A percentile compares a stretch with the other conserved stretches of the same genome.
phyloP scores from a whole-genome alignment of 1,140 invertebrate species.

The Drosophila orena region DNA sequence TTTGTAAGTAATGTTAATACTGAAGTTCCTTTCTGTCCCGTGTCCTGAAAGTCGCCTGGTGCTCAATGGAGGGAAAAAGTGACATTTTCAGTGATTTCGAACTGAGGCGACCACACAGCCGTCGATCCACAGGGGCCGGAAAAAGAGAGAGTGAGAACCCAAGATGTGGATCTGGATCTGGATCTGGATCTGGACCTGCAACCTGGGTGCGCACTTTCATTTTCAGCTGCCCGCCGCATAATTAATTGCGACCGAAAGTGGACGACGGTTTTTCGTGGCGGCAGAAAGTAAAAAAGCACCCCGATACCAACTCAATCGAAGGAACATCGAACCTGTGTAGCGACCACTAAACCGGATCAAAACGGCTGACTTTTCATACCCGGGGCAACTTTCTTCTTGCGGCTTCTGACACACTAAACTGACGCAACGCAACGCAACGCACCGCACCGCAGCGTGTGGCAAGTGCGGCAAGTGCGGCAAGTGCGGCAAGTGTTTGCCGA shows the following conservation, averaged over 20 bases:
- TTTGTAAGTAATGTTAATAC: too few relatives aligned
- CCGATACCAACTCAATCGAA: conserved; percentile 55
- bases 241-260: conserved; percentile 83
- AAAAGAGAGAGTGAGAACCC: conserved; percentile 46
- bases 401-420: conserved; percentile 81
- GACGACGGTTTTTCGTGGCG: conserved; percentile 71
- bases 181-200: conserved; percentile 31
- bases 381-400: conserved; percentile 75
- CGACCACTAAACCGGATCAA: conserved; percentile 71
- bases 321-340: conserved; percentile 76
- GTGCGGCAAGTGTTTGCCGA: too few relatives aligned
- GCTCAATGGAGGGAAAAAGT: conserved; percentile 32
- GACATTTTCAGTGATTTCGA: background rate
- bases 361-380: conserved; percentile 23
- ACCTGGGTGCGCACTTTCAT: conserved; percentile 70
- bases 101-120: conserved; percentile 21
- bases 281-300: conserved; percentile 75
- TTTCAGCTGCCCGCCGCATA: conserved; percentile 75
- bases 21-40: background rate
- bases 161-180: conserved; percentile 11
- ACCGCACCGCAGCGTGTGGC: conserved; percentile 55
- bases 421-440: conserved; percentile 56
- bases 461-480: conserved; percentile 74
- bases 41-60: background rate
- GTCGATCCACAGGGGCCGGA: conserved; percentile 3